Evolutionary conservation across 2,888 invertebrate species (phyloP).

Genomic region (Steinernema scapterisci): DNA sequence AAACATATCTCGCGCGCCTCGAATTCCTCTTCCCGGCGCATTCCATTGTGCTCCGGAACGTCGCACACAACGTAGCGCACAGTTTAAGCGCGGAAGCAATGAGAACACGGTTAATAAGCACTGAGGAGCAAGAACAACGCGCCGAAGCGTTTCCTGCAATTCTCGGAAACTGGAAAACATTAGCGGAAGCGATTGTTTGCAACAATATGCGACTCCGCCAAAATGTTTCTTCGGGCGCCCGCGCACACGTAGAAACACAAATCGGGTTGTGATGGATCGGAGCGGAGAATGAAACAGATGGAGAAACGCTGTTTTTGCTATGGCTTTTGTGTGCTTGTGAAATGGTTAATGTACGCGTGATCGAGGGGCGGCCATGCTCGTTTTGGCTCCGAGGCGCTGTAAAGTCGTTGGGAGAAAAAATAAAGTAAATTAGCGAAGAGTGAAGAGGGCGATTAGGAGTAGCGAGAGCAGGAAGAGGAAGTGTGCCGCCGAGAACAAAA

Average conservation of each 20-base stretch:
- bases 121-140: background rate
- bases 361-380: background rate
- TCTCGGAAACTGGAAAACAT: slow-evolving; percentile 30
- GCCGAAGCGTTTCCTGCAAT: slow-evolving; percentile 5
- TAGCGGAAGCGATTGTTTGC: slow-evolving; percentile 20
- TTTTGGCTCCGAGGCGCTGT: background rate
- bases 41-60: slow-evolving; percentile 31
- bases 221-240: background rate
- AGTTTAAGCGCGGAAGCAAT: too few species aligned
- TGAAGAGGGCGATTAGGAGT: too few species aligned
- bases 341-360: background rate
- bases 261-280: slow-evolving; percentile 8
- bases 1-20: slow-evolving; percentile 30
- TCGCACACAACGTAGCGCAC: background rate
- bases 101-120: slow-evolving; percentile 5
- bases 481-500: too few species aligned
- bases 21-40: slow-evolving; percentile 17
- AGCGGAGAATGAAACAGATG: background rate
- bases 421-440: too few species aligned
- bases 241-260: background rate
- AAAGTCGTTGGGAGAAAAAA: background rate
- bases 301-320: background rate
- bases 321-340: background rate
- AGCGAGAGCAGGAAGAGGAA: too few species aligned
- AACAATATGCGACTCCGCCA: background rate